A percentile compares a stretch with the other conserved stretches of the same genome.
Evolutionary conservation across 2,113 vertebrate species (phyloP).

Genomic region (Indicator indicator): DNA sequence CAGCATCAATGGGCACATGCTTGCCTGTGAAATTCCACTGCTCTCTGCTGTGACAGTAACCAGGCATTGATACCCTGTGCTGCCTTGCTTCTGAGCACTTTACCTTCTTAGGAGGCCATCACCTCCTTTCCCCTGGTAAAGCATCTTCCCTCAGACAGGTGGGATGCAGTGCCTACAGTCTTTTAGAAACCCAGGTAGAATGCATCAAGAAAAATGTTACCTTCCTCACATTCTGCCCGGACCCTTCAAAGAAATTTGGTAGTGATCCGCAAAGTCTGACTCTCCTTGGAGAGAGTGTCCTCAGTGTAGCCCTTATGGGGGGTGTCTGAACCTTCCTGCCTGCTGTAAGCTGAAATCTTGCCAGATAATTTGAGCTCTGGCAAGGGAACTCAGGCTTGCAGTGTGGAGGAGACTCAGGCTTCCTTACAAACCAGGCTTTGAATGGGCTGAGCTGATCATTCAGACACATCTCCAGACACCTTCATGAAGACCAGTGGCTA

Average conservation of each 20-base stretch:
- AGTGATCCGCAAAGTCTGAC: background rate
- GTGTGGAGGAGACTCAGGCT: background rate
- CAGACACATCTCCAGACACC: background rate
- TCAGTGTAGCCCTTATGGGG: fast-evolving
- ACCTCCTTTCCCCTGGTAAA: background rate
- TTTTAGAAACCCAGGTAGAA: background rate
- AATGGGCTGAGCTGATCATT: background rate
- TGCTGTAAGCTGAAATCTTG: background rate
- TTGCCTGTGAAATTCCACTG: background rate
- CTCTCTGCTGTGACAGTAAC: background rate
- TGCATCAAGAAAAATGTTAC: background rate
- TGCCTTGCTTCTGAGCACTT: background rate
- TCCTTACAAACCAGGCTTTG: background rate
- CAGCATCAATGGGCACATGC: background rate
- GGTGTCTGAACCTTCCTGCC: background rate
- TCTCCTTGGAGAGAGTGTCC: background rate
- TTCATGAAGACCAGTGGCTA: background rate
- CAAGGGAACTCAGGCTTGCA: background rate
- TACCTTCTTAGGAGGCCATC: background rate
- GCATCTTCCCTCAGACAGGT: background rate
- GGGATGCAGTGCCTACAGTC: background rate
- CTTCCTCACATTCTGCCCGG: background rate
- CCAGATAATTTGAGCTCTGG: background rate
- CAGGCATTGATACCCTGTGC: background rate
- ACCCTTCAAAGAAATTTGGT: background rate